phyloP scores from a whole-genome alignment of 2,113 vertebrate species.

The Stegostoma tigrinum region DNA sequence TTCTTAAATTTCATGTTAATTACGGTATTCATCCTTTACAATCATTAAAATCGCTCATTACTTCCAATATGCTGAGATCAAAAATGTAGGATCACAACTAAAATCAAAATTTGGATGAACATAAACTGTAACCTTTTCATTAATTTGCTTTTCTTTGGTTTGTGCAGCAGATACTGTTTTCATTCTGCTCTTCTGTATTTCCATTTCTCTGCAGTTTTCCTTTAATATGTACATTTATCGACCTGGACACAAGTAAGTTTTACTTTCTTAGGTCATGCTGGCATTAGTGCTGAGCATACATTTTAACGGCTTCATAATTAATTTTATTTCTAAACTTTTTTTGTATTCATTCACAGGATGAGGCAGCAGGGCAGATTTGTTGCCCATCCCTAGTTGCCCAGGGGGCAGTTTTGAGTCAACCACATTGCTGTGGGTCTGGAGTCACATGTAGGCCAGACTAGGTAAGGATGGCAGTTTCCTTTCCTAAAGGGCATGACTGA shows the following conservation, averaged over 20 bases:
- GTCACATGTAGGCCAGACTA: too few relatives aligned
- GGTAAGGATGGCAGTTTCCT: too few relatives aligned
- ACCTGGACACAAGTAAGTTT: not conserved
- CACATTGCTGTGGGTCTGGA: too few relatives aligned
- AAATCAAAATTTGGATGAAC: not conserved
- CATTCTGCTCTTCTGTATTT: not conserved
- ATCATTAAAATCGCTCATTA: not conserved
- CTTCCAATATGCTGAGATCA: not conserved
- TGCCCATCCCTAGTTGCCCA: too few relatives aligned
- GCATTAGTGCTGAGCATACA: not conserved
- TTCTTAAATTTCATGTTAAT: not conserved
- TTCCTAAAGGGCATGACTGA: too few relatives aligned
- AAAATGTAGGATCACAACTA: not conserved
- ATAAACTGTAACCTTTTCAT: not conserved
- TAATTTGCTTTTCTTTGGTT: not conserved
- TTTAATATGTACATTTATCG: not conserved
- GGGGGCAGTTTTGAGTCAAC: too few relatives aligned
- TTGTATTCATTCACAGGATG: too few relatives aligned
- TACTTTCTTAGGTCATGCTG: not conserved
- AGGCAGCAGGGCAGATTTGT: too few relatives aligned
- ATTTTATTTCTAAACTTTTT: not conserved
- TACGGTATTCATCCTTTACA: not conserved
- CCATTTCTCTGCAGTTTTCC: not conserved
- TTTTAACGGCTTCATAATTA: not conserved
- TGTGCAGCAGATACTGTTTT: not conserved